Evolutionary conservation across 1,140 invertebrate species (phyloP).

Genomic region (Drosophila parvula): DNA sequence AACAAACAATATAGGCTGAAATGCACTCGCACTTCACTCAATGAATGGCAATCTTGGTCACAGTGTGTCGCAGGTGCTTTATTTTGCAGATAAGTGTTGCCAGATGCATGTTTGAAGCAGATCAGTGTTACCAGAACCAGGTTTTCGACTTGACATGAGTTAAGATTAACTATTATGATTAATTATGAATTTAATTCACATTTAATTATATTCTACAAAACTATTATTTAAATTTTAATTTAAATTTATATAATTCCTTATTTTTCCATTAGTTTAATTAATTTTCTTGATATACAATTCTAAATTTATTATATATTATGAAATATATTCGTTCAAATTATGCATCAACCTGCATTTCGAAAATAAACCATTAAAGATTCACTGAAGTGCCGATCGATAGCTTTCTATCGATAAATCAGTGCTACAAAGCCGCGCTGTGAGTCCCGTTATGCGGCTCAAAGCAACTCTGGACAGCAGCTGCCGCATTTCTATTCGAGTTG

Average conservation of each 20-base stretch:
- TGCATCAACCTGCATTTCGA: too few relatives aligned
- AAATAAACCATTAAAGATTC: background rate
- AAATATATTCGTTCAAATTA: too few relatives aligned
- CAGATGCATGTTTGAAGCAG: background rate
- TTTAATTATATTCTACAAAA: too few relatives aligned
- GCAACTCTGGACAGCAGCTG: slow-evolving; percentile 24
- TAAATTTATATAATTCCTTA: too few relatives aligned
- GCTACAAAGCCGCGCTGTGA: slow-evolving; percentile 8
- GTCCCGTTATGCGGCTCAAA: slow-evolving; percentile 20
- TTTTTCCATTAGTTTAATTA: too few relatives aligned
- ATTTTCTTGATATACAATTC: too few relatives aligned
- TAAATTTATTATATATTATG: too few relatives aligned
- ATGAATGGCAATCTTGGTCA: slow-evolving; percentile 1
- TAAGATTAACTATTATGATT: background rate
- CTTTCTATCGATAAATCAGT: slow-evolving; percentile 24
- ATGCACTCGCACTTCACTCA: slow-evolving; percentile 27
- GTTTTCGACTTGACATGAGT: background rate
- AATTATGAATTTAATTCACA: background rate
- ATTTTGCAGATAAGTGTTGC: background rate
- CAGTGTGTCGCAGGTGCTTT: slow-evolving; percentile 12
- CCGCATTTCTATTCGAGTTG: slow-evolving; percentile 24
- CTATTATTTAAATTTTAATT: too few relatives aligned
- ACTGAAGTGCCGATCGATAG: background rate
- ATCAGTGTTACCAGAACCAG: too few relatives aligned
- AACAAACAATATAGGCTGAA: slow-evolving; percentile 15